A percentile compares a stretch with the other conserved stretches of the same genome.
Evolutionary conservation across 2,113 vertebrate species (phyloP).

Genomic region (Tringa solitaria): DNA sequence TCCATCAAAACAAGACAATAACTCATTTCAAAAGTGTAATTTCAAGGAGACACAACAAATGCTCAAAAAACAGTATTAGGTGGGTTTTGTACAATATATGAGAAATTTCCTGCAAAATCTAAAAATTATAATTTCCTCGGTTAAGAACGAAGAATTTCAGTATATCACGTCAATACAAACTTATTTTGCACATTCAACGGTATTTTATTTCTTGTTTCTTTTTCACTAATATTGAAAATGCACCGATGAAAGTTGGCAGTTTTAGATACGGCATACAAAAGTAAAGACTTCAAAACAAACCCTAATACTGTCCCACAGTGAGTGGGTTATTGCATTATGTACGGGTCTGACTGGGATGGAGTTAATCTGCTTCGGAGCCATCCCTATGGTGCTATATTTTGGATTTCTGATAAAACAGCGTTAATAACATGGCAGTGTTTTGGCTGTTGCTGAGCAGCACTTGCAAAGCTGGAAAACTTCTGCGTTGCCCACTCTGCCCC

Average conservation of each 20-base stretch:
- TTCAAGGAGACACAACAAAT: constrained; percentile 22
- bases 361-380: neutral
- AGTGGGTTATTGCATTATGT: neutral
- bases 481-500: no score
- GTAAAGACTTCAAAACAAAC: neutral
- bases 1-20: constrained; percentile 50
- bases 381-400: neutral
- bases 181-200: neutral
- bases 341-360: neutral
- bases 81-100: neutral
- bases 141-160: neutral
- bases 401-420: neutral
- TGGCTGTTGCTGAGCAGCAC: neutral
- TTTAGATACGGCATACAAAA: neutral
- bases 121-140: constrained; percentile 15
- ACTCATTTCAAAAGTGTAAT: constrained; percentile 44
- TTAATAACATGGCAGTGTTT: neutral
- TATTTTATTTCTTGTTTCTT: neutral
- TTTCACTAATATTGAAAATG: neutral
- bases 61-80: neutral
- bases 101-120: constrained; percentile 11
- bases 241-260: neutral
- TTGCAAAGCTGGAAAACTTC: neutral
- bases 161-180: constrained; percentile 13
- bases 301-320: neutral